Conservation (phyloP, 2,888 invertebrate species). For the Drosophila anceps region DNA sequence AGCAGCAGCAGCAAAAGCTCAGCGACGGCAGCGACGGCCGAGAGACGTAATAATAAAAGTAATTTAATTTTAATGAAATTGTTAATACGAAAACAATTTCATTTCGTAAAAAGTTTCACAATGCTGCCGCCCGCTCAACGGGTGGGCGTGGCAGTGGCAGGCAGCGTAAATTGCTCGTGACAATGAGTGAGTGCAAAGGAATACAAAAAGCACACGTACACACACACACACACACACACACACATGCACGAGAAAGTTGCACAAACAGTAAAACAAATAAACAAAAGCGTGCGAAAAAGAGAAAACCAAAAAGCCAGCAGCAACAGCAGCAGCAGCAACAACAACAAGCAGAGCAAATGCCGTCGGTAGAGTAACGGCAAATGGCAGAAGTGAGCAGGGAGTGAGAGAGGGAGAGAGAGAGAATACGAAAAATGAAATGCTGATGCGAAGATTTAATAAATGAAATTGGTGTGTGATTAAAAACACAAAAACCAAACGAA, state of each 20-base stretch:
- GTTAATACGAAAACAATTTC: slow-evolving; percentile 83
- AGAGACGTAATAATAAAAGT: slow-evolving; percentile 72
- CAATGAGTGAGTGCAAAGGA: slow-evolving; percentile 76
- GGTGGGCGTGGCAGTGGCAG: slow-evolving; percentile 40
- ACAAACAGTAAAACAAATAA: slow-evolving; percentile 59
- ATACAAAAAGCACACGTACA: slow-evolving; percentile 50
- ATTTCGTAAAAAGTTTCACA: slow-evolving; percentile 79
- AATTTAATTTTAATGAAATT: slow-evolving; percentile 82
- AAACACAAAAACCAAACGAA: slow-evolving; percentile 85
- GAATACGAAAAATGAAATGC: slow-evolving; percentile 81
- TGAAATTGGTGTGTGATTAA: slow-evolving; percentile 86
- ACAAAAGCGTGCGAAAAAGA: slow-evolving; percentile 58
- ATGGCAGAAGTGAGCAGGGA: slow-evolving; percentile 23
- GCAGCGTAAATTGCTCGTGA: slow-evolving; percentile 81
- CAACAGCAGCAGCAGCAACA: slow-evolving; percentile 8
- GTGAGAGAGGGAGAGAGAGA: slow-evolving; percentile 25
- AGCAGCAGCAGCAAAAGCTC: slow-evolving; percentile 49
- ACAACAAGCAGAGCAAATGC: slow-evolving; percentile 46
- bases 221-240: slow-evolving; percentile 27
- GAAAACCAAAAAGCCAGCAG: slow-evolving; percentile 42
- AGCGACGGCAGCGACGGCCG: slow-evolving; percentile 27
- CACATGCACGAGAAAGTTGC: slow-evolving; percentile 30
- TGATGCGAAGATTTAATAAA: slow-evolving; percentile 85
- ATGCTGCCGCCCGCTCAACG: neutral
- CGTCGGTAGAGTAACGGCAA: slow-evolving; percentile 57